Base-by-base conservation (phyloP, 1,140 invertebrate genomes). In the Drosophila kepulauana region DNA sequence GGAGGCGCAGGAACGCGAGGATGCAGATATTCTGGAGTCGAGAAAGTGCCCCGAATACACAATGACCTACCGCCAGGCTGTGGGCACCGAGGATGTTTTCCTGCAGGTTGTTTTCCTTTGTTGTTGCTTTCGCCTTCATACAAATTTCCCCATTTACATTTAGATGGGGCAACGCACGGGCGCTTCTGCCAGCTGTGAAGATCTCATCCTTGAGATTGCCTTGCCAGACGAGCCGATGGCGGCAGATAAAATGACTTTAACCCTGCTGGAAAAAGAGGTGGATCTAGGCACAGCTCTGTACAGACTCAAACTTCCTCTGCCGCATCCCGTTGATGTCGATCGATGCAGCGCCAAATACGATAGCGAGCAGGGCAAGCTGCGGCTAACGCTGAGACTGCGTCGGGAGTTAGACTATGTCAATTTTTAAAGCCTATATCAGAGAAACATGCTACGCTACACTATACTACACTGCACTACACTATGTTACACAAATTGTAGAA, bases 111-210 rank as follows among this genome's bases (percentile, higher is more conserved):
- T 8, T 33, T 33, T 33, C 30, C 30, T 33, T 33, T 0, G 0
- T 7, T 33, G n/a, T 25, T 2, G 1, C 28, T 6, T 6, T n/a
- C 7, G 28, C 49, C 25, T 54, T 16, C 45, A 2, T 43, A 66
- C 13, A 38, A 15, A 41, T 1, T 5, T 5, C 5, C 5, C 8
- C 13, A 10, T 61, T 46, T 25, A n/a, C 48, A 61, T 10, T 38
- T 84, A 97, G 96, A 97, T 98, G 94, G 96, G 97, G 0, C 95
- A 95, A 65, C 98, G 98, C 93, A 98, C 96, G 6, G 95, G 96
- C 30, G 93, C 95, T 0, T 96, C 96, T 1, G 94, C 96, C 0
- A 98, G 97, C 87, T 98, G 97, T 91, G 97, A 98, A 91, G 96
- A 97, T 92, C 95, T 98, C 91, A 94, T 97, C 2, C 92, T 98